phyloP scores from a whole-genome alignment of 2,888 invertebrate species.

The Dendrolimus pini region DNA sequence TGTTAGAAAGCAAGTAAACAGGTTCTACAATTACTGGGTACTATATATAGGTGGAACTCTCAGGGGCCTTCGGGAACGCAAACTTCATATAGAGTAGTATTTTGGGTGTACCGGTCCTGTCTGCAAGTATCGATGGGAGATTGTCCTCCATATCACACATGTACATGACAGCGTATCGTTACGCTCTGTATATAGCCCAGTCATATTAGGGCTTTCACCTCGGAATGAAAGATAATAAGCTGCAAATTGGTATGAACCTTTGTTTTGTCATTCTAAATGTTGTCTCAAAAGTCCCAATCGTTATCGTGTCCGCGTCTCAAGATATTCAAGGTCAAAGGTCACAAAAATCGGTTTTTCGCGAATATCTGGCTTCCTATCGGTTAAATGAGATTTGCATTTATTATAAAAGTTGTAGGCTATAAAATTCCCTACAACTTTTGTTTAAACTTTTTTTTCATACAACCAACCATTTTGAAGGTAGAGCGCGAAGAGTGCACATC shows the following conservation, averaged over 20 bases:
- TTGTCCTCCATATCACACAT: too few relatives aligned
- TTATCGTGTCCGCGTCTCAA: conserved; percentile 10
- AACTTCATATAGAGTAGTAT: too few relatives aligned
- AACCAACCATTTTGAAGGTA: conserved; percentile 15
- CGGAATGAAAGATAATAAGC: conserved; percentile 10
- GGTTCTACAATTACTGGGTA: too few relatives aligned
- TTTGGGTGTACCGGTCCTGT: too few relatives aligned
- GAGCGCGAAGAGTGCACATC: conserved; percentile 16
- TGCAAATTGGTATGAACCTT: conserved; percentile 9
- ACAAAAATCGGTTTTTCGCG: conserved; percentile 6
- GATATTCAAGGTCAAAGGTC: conserved; percentile 8
- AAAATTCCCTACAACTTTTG: conserved; percentile 5
- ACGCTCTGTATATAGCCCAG: too few relatives aligned
- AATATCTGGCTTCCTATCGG: conserved; percentile 12
- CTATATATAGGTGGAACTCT: too few relatives aligned
- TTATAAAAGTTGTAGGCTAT: conserved; percentile 13
- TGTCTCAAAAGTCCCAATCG: conserved; percentile 8
- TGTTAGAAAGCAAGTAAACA: too few relatives aligned
- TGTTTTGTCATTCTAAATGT: conserved; percentile 9
- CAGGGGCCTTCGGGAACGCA: too few relatives aligned
- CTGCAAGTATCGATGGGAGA: too few relatives aligned
- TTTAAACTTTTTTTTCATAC: not conserved
- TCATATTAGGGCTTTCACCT: not conserved
- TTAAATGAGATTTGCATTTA: conserved; percentile 10
- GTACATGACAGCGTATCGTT: too few relatives aligned